Conservation (phyloP, 2,113 vertebrate species). For the Malaclemys terrapin region DNA sequence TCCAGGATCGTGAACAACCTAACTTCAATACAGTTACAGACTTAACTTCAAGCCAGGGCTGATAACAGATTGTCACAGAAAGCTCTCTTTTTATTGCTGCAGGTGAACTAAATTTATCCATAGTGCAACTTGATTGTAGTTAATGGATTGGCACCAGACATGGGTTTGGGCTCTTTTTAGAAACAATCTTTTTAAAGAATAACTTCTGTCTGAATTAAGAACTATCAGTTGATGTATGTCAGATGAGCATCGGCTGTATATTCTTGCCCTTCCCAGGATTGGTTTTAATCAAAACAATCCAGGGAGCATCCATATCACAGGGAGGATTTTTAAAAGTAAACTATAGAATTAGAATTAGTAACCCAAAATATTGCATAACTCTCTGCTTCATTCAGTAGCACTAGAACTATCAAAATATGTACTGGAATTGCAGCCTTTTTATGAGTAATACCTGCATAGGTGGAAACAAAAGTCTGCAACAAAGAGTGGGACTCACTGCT, state of each 20-base stretch:
- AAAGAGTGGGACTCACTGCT: neutral
- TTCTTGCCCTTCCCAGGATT: neutral
- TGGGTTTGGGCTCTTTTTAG: slow-evolving; percentile 10
- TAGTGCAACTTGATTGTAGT: neutral
- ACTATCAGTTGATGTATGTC: neutral
- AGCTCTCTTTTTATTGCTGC: neutral
- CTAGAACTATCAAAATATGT: neutral
- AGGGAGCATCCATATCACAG: neutral
- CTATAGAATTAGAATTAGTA: neutral
- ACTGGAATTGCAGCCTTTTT: neutral
- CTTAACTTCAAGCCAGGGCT: neutral
- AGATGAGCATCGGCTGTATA: neutral
- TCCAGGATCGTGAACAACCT: neutral
- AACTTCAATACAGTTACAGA: neutral
- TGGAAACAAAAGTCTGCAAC: neutral
- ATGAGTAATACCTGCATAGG: fast-evolving
- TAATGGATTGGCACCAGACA: neutral
- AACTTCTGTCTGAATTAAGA: neutral
- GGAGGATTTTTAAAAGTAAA: neutral
- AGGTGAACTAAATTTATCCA: neutral
- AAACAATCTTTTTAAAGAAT: neutral
- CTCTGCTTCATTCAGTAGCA: neutral
- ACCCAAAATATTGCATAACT: fast-evolving
- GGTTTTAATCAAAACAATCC: neutral
- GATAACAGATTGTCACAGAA: slow-evolving; percentile 21